Evolutionary conservation across 1,140 invertebrate species (phyloP), one percentile per base, ranked within the genome.

Genomic region (Macrosteles quadrilineatus): DNA sequence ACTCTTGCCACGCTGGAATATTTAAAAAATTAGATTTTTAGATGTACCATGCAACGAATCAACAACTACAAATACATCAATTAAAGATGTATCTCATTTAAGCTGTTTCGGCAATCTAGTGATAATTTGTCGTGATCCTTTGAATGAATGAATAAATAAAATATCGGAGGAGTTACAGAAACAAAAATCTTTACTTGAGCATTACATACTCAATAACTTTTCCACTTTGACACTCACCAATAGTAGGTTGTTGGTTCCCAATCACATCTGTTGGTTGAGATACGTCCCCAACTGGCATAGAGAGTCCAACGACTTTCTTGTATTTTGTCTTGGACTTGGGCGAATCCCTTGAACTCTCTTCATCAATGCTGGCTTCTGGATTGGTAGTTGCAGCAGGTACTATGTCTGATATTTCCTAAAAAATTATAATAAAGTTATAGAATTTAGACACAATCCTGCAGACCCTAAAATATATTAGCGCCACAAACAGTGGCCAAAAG

Each of bases 1-100:
- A 90, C 76, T 90, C 85, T 81, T 90, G 86, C 90, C 90, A 92
- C 23, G 76, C 81, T 82, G 64, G 62, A 43, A 67, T 31, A 67
- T 40, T 29, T 62, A 43, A 6, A 63, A 23, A 23, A 59, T 63
- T 53, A 45, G 70, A 32, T 27, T 21, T 55, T 59, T 32, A 25
- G n/a, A n/a, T n/a, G n/a, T n/a, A 72, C 27, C 19, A 63, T 57
- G 19, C 19, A 12, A 70, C 19, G 31, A 65, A 45, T 31, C 63
- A 62, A 30, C 14, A 67, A 27, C 62, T 4, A 9, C 64, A 47
- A 9, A 11, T 11, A 2, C 2, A 23, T 19, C 17, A 25, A 59
- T 59, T 19, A 21, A 1, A 30, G 1, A 19, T 19, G 36, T 40
- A 40, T 9, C 36, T 17, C 17, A 40, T 9, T 40, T 40, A 40